Conservation (phyloP, 1,140 invertebrate genomes). For the Arctopsyche grandis region DNA sequence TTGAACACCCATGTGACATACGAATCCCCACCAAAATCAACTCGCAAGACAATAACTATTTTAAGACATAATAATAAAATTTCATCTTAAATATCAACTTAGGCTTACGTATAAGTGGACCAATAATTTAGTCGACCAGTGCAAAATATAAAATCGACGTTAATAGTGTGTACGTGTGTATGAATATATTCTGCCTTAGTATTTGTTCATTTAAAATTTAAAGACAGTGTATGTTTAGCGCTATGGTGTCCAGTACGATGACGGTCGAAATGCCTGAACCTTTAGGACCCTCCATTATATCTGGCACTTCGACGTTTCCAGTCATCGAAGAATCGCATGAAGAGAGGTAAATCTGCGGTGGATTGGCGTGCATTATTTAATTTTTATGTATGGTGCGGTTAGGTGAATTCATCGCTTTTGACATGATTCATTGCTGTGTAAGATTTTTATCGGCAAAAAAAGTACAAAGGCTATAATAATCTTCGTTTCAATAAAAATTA, state of each 20-base stretch:
- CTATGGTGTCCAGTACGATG: conserved; percentile 66
- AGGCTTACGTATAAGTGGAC: not conserved
- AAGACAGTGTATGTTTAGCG: not conserved
- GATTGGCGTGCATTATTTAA: no score
- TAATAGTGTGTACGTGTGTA: no score
- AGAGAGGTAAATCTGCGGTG: conserved; percentile 64
- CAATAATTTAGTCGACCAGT: not conserved
- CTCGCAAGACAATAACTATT: conserved; percentile 39
- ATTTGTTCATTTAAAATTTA: not conserved
- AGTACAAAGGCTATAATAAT: no score
- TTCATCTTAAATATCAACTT: not conserved
- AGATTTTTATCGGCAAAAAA: no score
- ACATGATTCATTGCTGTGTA: no score
- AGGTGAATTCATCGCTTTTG: no score
- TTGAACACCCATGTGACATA: not conserved
- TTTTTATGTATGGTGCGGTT: no score
- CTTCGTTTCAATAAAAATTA: no score
- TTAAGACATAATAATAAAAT: not conserved
- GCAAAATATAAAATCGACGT: not conserved
- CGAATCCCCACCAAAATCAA: conserved; percentile 46
- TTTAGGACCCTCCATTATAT: conserved; percentile 57
- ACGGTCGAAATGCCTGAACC: conserved; percentile 64
- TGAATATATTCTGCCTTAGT: no score
- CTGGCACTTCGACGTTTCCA: conserved; percentile 54
- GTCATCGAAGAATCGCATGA: conserved; percentile 62